phyloP scores from a whole-genome alignment of 2,113 vertebrate species.

The Rhombomys opimus region DNA sequence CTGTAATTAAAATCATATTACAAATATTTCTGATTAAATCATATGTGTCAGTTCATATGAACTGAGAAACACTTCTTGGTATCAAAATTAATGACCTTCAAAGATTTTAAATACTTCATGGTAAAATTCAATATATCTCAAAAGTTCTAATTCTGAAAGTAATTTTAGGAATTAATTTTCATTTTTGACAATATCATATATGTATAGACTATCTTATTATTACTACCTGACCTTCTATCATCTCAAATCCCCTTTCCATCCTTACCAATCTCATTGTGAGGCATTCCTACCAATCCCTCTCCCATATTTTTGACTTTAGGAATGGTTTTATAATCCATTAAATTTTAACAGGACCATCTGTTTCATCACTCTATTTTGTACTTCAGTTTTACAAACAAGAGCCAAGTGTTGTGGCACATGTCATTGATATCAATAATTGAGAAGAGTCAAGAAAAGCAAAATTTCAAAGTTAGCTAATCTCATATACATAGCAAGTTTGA shows the following conservation, averaged over 20 bases:
- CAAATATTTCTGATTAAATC: background rate
- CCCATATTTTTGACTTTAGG: background rate
- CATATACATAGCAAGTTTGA: background rate
- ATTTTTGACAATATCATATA: background rate
- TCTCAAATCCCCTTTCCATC: background rate
- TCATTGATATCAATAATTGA: background rate
- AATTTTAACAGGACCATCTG: background rate
- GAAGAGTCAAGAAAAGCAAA: background rate
- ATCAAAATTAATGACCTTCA: background rate
- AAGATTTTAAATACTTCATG: background rate
- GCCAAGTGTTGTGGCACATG: background rate
- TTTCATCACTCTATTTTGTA: background rate
- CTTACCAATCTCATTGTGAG: background rate
- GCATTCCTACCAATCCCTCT: background rate
- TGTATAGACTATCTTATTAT: background rate
- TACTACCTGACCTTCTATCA: background rate
- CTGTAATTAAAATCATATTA: background rate
- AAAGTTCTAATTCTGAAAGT: background rate
- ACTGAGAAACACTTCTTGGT: conserved; percentile 1
- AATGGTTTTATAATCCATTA: background rate
- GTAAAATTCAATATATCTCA: background rate
- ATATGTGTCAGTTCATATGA: background rate
- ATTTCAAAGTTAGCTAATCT: background rate
- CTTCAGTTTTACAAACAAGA: conserved; percentile 20
- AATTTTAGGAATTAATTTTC: background rate